Evolutionary conservation across 2,888 invertebrate genomes (phyloP).

Genomic region (Mesochorus sp.): DNA sequence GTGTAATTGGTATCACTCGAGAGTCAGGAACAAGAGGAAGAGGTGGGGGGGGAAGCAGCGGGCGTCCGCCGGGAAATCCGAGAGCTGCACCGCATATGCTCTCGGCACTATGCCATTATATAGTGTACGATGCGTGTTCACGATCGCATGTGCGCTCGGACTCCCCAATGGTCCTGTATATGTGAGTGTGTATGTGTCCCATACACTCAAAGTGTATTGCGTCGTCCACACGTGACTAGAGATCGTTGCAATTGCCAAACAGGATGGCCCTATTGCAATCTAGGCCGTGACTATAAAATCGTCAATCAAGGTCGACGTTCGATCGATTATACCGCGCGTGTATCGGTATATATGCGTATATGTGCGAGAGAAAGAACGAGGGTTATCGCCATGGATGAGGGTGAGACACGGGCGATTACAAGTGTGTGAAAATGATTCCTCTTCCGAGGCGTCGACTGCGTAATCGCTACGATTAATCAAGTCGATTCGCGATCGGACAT

Average conservation of each 20-base stretch:
- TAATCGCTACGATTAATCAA: not conserved
- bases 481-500: not conserved
- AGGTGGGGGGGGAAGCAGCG: constrained; percentile 3
- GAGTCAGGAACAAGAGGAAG: too few species aligned
- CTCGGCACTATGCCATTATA: not conserved
- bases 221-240: constrained; percentile 35
- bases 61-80: constrained; percentile 45
- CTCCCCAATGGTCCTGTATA: constrained; percentile 1
- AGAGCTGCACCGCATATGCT: constrained; percentile 4
- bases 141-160: constrained; percentile 37
- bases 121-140: constrained; percentile 11
- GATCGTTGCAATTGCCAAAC: constrained; percentile 67
- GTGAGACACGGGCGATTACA: not conserved
- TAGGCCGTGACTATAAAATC: constrained; percentile 72
- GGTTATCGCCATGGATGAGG: not conserved
- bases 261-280: constrained; percentile 76
- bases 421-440: constrained; percentile 19
- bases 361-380: not conserved
- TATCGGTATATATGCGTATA: not conserved
- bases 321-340: constrained; percentile 52
- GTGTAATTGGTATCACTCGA: too few species aligned
- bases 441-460: constrained; percentile 32
- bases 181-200: not conserved
- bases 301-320: constrained; percentile 68
- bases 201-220: not conserved